These are phyloP conservation scores for Nyctibius bracteatus DNA, from an alignment of 2,113 vertebrate species.

Conservation along the genomic window DNA sequence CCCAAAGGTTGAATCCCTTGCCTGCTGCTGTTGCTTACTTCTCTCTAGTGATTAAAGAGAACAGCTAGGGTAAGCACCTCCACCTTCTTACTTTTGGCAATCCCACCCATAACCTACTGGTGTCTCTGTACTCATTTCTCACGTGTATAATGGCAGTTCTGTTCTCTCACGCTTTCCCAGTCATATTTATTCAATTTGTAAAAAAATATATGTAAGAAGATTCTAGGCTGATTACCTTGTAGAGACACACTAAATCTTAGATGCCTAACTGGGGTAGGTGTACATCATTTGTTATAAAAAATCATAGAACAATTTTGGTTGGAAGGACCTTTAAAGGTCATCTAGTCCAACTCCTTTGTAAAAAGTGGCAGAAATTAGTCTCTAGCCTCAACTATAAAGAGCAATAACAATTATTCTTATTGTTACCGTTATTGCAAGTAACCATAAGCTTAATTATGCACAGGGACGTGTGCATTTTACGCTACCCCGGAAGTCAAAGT, in stretches of 20 bases:
- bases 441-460: neutral
- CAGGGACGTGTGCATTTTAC: neutral
- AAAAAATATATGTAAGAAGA: neutral
- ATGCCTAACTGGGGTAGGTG: neutral
- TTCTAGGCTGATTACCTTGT: neutral
- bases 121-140: constrained; percentile 8
- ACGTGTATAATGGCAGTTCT: neutral
- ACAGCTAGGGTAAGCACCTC: neutral
- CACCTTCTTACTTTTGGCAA: neutral
- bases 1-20: neutral
- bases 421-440: neutral
- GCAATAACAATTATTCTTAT: neutral
- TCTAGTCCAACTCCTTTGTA: no score
- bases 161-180: neutral
- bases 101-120: neutral
- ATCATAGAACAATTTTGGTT: no score
- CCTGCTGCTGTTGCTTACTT: neutral
- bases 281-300: neutral
- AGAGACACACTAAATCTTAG: neutral
- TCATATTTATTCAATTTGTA: neutral
- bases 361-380: neutral
- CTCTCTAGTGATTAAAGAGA: neutral
- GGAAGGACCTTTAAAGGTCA: no score
- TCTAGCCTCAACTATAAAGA: neutral
- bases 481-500: neutral